Evolutionary conservation across 2,888 invertebrate species (phyloP).

Genomic region (Hyles lineata): DNA sequence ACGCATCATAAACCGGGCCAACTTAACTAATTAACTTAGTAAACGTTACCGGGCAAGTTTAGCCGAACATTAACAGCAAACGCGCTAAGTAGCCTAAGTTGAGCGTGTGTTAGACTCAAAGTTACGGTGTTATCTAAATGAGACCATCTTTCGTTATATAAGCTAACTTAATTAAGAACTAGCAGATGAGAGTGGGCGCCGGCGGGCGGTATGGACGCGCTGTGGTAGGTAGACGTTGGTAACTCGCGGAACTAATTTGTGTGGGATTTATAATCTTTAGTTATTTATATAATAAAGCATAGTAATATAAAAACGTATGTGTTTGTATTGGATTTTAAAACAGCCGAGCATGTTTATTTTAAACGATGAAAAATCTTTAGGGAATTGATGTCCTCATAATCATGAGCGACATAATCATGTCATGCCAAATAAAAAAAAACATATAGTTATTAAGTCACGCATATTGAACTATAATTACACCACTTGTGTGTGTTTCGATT

Average conservation of each 20-base stretch:
- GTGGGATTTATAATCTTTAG: too few relatives aligned
- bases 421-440: too few relatives aligned
- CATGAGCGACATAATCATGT: too few relatives aligned
- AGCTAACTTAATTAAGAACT: conserved; percentile 86
- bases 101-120: conserved; percentile 72
- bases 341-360: too few relatives aligned
- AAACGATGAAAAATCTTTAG: too few relatives aligned
- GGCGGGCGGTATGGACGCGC: conserved; percentile 63
- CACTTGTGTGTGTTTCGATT: too few relatives aligned
- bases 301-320: too few relatives aligned
- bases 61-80: conserved; percentile 60
- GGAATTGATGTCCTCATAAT: too few relatives aligned
- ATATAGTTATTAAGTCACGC: too few relatives aligned
- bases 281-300: too few relatives aligned
- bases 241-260: background rate
- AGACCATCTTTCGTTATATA: conserved; percentile 86
- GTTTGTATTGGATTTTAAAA: too few relatives aligned
- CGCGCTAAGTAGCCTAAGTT: conserved; percentile 77
- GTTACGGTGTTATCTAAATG: conserved; percentile 85
- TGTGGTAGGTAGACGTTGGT: conserved; percentile 56
- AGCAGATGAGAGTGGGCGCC: conserved; percentile 84
- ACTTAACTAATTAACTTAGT: conserved; percentile 68
- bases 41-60: conserved; percentile 53
- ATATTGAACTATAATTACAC: too few relatives aligned
- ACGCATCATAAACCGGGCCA: conserved; percentile 56